A percentile compares a stretch with the other conserved stretches of the same genome.
Conservation (phyloP, 2,797 vertebrate genomes). For the Hoplostethus atlanticus region DNA sequence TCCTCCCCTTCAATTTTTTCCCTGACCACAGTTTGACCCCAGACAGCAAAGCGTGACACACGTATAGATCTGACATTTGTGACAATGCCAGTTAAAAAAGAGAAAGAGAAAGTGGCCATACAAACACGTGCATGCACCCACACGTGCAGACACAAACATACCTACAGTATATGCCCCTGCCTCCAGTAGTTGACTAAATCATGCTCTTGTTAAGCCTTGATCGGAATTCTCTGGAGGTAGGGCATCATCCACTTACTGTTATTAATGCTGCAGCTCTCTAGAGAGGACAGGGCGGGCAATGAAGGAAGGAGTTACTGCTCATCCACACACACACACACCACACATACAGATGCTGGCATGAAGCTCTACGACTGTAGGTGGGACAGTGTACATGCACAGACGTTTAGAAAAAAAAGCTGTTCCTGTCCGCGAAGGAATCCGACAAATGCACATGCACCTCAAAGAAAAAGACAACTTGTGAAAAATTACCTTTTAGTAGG, state of each 20-base stretch:
- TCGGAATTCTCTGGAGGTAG: slow-evolving; percentile 80
- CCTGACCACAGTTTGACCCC: slow-evolving; percentile 49
- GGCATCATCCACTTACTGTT: slow-evolving; percentile 88
- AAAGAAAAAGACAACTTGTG: slow-evolving; percentile 11
- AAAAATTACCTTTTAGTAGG: slow-evolving; percentile 45
- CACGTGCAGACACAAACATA: slow-evolving; percentile 19
- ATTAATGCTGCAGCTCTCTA: slow-evolving; percentile 86
- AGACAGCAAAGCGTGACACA: slow-evolving; percentile 8
- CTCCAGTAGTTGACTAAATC: slow-evolving; percentile 76
- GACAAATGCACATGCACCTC: slow-evolving; percentile 21
- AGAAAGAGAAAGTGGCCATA: slow-evolving; percentile 43
- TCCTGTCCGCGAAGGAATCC: slow-evolving; percentile 15
- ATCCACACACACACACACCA: slow-evolving; percentile 1
- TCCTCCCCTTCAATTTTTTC: slow-evolving; percentile 38
- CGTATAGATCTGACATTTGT: no score
- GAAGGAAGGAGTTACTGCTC: slow-evolving; percentile 21
- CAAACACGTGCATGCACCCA: slow-evolving; percentile 43
- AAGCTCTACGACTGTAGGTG: slow-evolving; percentile 42
- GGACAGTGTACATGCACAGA: slow-evolving; percentile 45
- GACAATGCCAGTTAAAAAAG: neutral
- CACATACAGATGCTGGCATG: slow-evolving; percentile 64
- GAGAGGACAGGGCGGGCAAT: slow-evolving; percentile 68
- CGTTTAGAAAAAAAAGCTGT: slow-evolving; percentile 24
- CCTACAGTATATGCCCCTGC: slow-evolving; percentile 63
- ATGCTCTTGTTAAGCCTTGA: slow-evolving; percentile 85